Evolutionary conservation across 2,888 invertebrate species (phyloP).

Genomic region (Crematogaster levior): DNA sequence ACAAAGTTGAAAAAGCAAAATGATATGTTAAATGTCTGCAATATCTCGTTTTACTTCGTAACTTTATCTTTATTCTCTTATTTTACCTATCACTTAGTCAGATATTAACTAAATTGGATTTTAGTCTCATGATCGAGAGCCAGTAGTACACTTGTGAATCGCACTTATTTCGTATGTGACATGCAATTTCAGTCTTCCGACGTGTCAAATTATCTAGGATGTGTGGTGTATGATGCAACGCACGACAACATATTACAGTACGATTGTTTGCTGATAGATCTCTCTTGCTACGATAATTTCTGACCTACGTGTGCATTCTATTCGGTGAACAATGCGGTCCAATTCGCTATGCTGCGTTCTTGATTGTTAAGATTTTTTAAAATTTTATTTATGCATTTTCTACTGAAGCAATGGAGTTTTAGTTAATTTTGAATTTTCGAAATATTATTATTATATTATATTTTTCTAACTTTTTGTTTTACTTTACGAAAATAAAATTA

Average conservation of each 20-base stretch:
- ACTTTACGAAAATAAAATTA: not conserved
- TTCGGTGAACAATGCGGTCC: not conserved
- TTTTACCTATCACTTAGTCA: not conserved
- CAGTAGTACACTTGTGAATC: not conserved
- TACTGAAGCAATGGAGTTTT: not conserved
- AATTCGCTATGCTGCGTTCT: not conserved
- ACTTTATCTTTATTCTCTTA: not conserved
- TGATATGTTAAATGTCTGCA: not conserved
- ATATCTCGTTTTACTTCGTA: not conserved
- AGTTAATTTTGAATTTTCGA: not conserved
- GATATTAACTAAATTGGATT: constrained; percentile 1
- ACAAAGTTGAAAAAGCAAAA: not conserved
- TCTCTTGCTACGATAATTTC: constrained; percentile 6
- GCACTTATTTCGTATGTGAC: constrained; percentile 3
- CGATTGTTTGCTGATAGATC: constrained; percentile 13
- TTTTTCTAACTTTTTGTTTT: not conserved
- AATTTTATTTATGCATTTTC: not conserved
- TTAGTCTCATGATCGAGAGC: not conserved
- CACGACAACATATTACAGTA: constrained; percentile 2
- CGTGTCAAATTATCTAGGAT: not conserved
- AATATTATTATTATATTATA: too few relatives aligned
- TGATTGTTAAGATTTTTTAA: not conserved
- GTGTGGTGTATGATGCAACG: constrained; percentile 3
- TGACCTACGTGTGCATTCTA: not conserved
- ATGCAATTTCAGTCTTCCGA: not conserved